Conservation (phyloP, 2,113 vertebrate genomes). For the Cathartes aura region DNA sequence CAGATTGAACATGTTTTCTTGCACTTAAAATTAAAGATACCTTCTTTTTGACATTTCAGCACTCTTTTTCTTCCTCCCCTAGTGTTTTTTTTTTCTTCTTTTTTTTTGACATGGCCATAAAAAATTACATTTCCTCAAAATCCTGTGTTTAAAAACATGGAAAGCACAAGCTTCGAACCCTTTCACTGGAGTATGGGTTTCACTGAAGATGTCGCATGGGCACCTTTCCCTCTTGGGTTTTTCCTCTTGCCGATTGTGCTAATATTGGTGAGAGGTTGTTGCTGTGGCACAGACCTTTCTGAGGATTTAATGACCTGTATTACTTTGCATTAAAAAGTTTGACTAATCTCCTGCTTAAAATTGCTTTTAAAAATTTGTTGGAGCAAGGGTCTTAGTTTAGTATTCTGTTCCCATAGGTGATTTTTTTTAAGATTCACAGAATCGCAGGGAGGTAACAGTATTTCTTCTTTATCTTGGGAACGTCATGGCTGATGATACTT, state of each 20-base stretch:
- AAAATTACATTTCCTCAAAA: neutral
- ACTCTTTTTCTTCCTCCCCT: neutral
- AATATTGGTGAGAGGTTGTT: neutral
- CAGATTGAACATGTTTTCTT: neutral
- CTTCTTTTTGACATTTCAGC: neutral
- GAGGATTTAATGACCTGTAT: neutral
- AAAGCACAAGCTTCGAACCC: neutral
- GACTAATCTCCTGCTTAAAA: neutral
- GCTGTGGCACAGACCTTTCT: neutral
- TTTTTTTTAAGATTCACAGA: neutral
- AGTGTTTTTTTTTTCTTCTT: fast-evolving
- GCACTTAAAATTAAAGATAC: neutral
- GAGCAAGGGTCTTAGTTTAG: neutral
- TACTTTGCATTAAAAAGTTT: neutral
- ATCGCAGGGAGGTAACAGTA: fast-evolving
- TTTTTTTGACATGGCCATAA: neutral
- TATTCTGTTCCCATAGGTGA: neutral
- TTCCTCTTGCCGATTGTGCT: neutral
- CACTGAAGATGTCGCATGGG: neutral
- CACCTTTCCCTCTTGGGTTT: neutral
- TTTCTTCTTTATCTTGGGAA: neutral
- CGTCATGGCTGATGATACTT: fast-evolving
- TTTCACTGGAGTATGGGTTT: neutral
- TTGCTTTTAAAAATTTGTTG: neutral
- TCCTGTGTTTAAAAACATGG: fast-evolving